These are phyloP conservation scores for Chloroclysta siterata DNA, from an alignment of 2,888 invertebrate species.

Conservation along the genomic window DNA sequence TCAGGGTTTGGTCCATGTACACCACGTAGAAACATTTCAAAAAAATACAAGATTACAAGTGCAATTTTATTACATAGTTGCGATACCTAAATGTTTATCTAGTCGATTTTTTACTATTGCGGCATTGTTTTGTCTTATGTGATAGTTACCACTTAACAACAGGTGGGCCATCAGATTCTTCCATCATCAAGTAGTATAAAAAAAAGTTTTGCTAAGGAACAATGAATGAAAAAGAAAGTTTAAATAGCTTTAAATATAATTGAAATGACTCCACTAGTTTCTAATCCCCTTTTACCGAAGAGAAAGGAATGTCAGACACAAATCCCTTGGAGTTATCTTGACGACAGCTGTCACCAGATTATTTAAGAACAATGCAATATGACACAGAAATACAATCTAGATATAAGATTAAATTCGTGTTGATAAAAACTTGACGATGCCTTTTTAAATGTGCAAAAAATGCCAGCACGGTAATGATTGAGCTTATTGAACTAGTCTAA, in stretches of 20 bases:
- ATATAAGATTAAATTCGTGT: slow-evolving; percentile 35
- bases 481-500: too few relatives aligned
- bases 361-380: slow-evolving; percentile 55
- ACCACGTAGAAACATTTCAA: too few relatives aligned
- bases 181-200: too few relatives aligned
- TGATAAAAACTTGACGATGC: slow-evolving; percentile 7
- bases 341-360: slow-evolving; percentile 69
- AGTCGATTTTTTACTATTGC: too few relatives aligned
- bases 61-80: too few relatives aligned
- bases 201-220: background rate
- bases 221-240: slow-evolving; percentile 21
- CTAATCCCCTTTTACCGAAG: slow-evolving; percentile 46
- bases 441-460: background rate
- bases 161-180: too few relatives aligned
- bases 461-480: background rate
- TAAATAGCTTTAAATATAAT: slow-evolving; percentile 2
- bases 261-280: slow-evolving; percentile 14
- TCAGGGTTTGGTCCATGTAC: too few relatives aligned
- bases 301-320: slow-evolving; percentile 55
- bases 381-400: slow-evolving; percentile 47
- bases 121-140: too few relatives aligned
- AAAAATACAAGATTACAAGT: too few relatives aligned
- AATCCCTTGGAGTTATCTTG: slow-evolving; percentile 55
- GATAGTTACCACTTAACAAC: too few relatives aligned
- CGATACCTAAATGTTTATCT: too few relatives aligned